These are phyloP conservation scores for Ichneumoninae sp. DNA, from an alignment of 2,888 invertebrate species.

Conservation along the genomic window DNA sequence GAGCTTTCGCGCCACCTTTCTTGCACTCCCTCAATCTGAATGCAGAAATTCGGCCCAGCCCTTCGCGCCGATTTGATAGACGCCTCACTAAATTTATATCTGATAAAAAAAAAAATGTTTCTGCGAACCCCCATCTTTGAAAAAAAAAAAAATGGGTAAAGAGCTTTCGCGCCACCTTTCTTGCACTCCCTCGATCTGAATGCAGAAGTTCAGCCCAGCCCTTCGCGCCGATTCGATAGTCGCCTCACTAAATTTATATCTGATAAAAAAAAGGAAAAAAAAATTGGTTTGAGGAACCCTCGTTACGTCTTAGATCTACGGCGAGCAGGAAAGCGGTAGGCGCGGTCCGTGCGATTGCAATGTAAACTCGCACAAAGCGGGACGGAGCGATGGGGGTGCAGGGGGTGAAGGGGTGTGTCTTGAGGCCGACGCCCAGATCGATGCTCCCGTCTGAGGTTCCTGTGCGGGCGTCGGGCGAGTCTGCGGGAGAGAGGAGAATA, in stretches of 20 bases:
- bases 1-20: too few species aligned
- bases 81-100: neutral
- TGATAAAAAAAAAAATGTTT: neutral
- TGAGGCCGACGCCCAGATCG: conserved; percentile 83
- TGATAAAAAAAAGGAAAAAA: neutral
- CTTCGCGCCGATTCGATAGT: neutral
- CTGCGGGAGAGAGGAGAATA: conserved; percentile 32
- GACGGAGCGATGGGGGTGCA: conserved; percentile 49
- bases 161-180: too few species aligned
- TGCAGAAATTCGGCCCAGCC: too few species aligned
- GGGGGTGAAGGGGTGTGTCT: conserved; percentile 72
- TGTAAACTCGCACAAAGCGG: conserved; percentile 45
- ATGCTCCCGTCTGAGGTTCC: conserved; percentile 82
- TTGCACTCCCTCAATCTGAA: too few species aligned
- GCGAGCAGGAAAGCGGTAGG: conserved; percentile 55
- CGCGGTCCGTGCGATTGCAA: conserved; percentile 20
- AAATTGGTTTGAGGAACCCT: neutral
- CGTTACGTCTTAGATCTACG: neutral
- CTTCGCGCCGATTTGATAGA: neutral
- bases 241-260: neutral
- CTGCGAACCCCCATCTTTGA: too few species aligned
- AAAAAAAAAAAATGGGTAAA: neutral
- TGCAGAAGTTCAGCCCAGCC: too few species aligned
- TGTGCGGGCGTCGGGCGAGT: conserved; percentile 69
- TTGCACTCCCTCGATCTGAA: too few species aligned